Evolutionary conservation across 2,797 vertebrate species (phyloP), one percentile per base, ranked within the genome.

Genomic region (Stomatorhinus walkeri): DNA sequence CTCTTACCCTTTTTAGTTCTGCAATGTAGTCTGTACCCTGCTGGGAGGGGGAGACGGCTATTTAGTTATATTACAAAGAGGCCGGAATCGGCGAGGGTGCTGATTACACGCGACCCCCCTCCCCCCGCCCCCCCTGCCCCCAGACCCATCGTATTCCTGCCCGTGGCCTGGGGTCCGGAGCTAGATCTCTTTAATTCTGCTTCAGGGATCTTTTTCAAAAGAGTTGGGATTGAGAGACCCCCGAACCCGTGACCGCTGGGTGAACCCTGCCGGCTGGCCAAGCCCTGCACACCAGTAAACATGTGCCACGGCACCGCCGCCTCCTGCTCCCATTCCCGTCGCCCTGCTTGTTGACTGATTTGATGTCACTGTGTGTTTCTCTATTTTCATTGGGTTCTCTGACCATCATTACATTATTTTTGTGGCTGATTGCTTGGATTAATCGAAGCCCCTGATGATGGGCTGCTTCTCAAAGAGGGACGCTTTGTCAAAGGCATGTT

Each of bases 151-250:
- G 9, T 79, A 28, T 79, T 52, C 76, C 14, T 48, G 46, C 84
- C 84, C 46, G 4, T 16, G 89, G 92, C 91, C 92, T 91, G 59
- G 76, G 89, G 90, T 94, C 94, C 92, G 92, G 93, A 95, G 95
- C 94, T 95, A 96, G 95, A 95, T 96, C 95, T 95, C 93, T 96
- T 96, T 96, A 96, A 96, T 96, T 96, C 95, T 96, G 96, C 96
- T 96, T 96, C 95, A 96, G 90, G 40, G 94, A 94, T 95, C 94
- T 95, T 95, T 96, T 95, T 95, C 93, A 95, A 95, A 96, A 95
- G 93, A 93, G 92, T 88, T 54, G 88, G 95, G 94, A 95, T 94
- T 94, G 91, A 81, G 90, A 94, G 95, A 95, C 95, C 94, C 94
- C 93, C 93, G 93, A 95, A 95, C 95, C 91, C 88, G 87, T 96